phyloP scores from a whole-genome alignment of 2,797 vertebrate species.

The Acipenser transmontanus region DNA sequence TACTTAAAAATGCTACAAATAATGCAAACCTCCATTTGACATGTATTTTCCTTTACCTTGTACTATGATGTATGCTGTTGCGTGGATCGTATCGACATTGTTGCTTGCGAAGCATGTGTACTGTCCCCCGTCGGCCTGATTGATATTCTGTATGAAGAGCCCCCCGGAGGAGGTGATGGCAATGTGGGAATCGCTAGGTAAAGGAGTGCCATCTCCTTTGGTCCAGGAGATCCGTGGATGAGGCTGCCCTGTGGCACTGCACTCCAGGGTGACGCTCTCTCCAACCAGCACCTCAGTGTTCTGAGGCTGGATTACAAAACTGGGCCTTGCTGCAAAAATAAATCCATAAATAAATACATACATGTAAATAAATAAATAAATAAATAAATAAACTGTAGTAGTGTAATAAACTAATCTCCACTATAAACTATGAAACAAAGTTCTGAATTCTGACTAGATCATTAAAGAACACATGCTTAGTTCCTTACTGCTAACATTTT shows the following conservation, averaged over 20 bases:
- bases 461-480: no score
- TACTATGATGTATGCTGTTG: slow-evolving; percentile 85
- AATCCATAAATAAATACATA: no score
- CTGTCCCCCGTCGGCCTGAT: slow-evolving; percentile 78
- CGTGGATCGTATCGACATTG: slow-evolving; percentile 82
- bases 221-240: slow-evolving; percentile 87
- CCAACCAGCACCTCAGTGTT: slow-evolving; percentile 95
- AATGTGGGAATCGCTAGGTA: slow-evolving; percentile 79
- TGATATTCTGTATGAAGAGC: slow-evolving; percentile 86
- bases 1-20: no score
- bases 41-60: slow-evolving; percentile 64
- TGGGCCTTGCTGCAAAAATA: slow-evolving; percentile 69
- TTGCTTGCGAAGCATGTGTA: slow-evolving; percentile 92
- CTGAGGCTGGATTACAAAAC: slow-evolving; percentile 96
- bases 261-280: slow-evolving; percentile 92
- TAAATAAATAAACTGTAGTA: no score
- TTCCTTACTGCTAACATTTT: no score
- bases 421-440: no score
- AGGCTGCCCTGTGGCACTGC: slow-evolving; percentile 89
- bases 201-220: slow-evolving; percentile 74
- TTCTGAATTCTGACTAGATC: no score
- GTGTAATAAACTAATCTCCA: no score
- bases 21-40: no score
- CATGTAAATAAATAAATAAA: no score
- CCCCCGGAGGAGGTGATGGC: slow-evolving; percentile 88